Evolutionary conservation across 2,888 invertebrate species (phyloP), one percentile per base, ranked within the genome.

Genomic region (Troides aeacus): DNA sequence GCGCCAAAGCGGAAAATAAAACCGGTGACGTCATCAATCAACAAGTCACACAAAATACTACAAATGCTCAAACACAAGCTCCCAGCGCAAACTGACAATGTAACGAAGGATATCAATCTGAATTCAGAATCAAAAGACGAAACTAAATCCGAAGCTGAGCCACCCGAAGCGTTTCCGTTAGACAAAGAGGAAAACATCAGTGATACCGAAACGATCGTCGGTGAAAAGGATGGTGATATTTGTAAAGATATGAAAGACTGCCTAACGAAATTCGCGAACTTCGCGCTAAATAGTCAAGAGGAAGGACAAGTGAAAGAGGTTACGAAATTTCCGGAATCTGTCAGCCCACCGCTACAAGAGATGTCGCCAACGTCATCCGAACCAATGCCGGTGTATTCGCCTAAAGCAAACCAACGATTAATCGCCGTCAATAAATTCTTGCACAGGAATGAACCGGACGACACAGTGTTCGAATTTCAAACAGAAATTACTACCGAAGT

Each of bases 341-440:
- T 90, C 0, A 92, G 92, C 68, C 92, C 93, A 0, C 93, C 92
- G 0, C 64, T 93, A 0, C 92, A 92, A 64, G 90, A 92, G 66
- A 85, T 88, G 84, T 92, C 92, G 0, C 93, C 93, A 0, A 89
- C 89, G 0, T 85, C 85, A 0, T 79, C 86, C 0, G 91, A 89
- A 71, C 83, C 88, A 0, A 79, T 84, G 76, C 88, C 90, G 0
- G 83, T 86, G 0, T 92, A 85, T 50, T 80, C 82, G 0, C 86
- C 87, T 0, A 90, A 90, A 67, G 83, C 88, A 0, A 86, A 76
- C 39, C 89, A 88, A 67, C 77, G 89, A 67, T 65, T 90, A 4
- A 64, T 90, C 2, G 76, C 86, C 0, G 87, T 89, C 0, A 89
- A 84, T 53, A 91, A 89, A 36, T 83, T 89, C 53, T 71, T 90